Percentiles rank a stretch among this genome's conserved stretches.
Conservation (phyloP, 2,888 invertebrate genomes). For the Campoplex nolae region DNA sequence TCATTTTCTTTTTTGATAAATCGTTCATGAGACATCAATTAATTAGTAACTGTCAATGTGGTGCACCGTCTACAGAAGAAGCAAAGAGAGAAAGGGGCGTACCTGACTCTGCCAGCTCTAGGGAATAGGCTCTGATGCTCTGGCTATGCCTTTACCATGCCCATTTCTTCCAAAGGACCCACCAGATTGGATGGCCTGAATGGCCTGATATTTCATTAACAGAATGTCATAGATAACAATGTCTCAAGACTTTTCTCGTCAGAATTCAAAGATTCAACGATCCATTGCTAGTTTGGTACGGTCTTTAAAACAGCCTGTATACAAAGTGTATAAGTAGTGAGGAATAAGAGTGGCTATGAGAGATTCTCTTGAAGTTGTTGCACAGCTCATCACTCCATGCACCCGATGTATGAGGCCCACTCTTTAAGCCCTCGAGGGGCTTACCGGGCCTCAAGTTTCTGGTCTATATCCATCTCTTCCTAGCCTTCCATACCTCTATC, state of each 20-base stretch:
- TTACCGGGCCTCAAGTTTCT: slow-evolving; percentile 38
- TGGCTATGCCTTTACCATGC: not conserved
- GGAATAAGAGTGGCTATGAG: slow-evolving; percentile 56
- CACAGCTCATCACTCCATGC: slow-evolving; percentile 58
- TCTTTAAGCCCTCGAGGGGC: slow-evolving; percentile 53
- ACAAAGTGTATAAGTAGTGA: slow-evolving; percentile 35
- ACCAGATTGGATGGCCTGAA: not conserved
- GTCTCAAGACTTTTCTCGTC: not conserved
- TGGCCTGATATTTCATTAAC: not conserved
- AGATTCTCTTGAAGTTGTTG: slow-evolving; percentile 54
- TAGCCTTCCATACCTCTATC: not conserved
- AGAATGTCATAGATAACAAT: not conserved
- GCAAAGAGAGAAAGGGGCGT: not conserved
- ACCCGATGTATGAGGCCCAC: slow-evolving; percentile 57
- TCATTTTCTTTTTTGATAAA: not conserved
- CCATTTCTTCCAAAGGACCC: not conserved
- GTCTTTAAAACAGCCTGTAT: slow-evolving; percentile 11
- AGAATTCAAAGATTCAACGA: not conserved
- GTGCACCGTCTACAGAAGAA: not conserved
- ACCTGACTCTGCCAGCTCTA: not conserved
- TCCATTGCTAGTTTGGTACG: not conserved
- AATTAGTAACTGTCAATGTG: not conserved
- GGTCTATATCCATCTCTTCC: slow-evolving; percentile 41
- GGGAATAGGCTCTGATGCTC: not conserved
- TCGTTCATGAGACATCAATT: not conserved